Conservation (phyloP, 2,888 invertebrate genomes). For the Linnaemya vulpina region DNA sequence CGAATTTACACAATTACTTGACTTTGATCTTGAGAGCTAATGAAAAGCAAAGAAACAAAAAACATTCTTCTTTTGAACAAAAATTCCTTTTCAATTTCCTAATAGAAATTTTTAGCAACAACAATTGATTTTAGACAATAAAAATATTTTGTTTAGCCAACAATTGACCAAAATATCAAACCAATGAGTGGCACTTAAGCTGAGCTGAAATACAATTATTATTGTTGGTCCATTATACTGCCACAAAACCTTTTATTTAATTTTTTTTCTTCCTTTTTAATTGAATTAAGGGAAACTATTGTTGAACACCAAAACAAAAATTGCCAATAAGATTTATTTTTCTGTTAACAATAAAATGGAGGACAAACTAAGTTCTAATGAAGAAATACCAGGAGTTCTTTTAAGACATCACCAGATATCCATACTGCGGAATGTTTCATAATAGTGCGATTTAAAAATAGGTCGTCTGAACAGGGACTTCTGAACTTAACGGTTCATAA, state of each 20-base stretch:
- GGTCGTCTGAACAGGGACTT: no score
- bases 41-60: not conserved
- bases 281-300: conserved; percentile 11
- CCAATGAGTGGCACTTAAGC: conserved; percentile 55
- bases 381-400: not conserved
- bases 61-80: not conserved
- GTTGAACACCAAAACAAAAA: conserved; percentile 27
- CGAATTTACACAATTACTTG: not conserved
- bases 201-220: conserved; percentile 39
- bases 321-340: conserved; percentile 40
- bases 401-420: no score
- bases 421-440: no score
- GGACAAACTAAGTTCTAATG: conserved; percentile 23
- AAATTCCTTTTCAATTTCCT: not conserved
- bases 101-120: not conserved
- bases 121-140: conserved; percentile 63
- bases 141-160: conserved; percentile 67
- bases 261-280: not conserved
- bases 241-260: conserved; percentile 18
- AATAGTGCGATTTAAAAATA: no score
- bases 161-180: conserved; percentile 59
- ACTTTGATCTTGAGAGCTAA: not conserved
- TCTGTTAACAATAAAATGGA: conserved; percentile 3
- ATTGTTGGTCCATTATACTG: conserved; percentile 44
- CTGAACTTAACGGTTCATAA: no score